These are phyloP conservation scores for Drosophila kepulauana DNA, from an alignment of 1,140 invertebrate genomes.

Conservation along the genomic window DNA sequence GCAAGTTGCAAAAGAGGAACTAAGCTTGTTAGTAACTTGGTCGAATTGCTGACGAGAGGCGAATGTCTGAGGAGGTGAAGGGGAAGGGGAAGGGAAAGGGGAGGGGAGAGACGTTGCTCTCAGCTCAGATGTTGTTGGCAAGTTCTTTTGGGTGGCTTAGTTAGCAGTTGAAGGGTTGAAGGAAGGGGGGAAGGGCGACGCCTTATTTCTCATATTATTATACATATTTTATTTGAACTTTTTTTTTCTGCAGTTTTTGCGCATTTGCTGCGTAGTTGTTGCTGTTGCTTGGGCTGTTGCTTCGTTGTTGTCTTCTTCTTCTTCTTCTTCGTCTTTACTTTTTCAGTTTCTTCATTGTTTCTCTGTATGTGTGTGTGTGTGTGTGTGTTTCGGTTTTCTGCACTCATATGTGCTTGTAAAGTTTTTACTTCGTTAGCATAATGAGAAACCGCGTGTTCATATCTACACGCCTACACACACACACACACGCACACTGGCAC, in stretches of 20 bases:
- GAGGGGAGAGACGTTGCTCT: too few species aligned
- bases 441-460: slow-evolving; percentile 84
- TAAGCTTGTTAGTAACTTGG: slow-evolving; percentile 81
- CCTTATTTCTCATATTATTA: slow-evolving; percentile 78
- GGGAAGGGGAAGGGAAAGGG: background rate
- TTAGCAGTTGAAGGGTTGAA: background rate
- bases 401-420: slow-evolving; percentile 82
- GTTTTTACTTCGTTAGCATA: slow-evolving; percentile 84
- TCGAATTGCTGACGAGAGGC: slow-evolving; percentile 23
- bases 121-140: slow-evolving; percentile 2
- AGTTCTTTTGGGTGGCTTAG: too few species aligned
- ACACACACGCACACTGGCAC: slow-evolving; percentile 18
- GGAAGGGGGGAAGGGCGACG: background rate
- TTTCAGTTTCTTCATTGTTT: slow-evolving; percentile 55
- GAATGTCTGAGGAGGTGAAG: background rate
- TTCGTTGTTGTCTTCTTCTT: slow-evolving; percentile 37
- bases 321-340: background rate
- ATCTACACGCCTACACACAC: slow-evolving; percentile 54
- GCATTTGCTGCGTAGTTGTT: slow-evolving; percentile 58
- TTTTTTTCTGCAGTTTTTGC: slow-evolving; percentile 52
- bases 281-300: slow-evolving; percentile 58
- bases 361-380: slow-evolving; percentile 13
- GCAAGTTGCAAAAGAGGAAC: slow-evolving; percentile 65
- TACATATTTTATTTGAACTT: slow-evolving; percentile 75
- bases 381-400: slow-evolving; percentile 37